Base-by-base conservation (phyloP, 64 coral and sea anemone species). In the Platygyra sinensis region DNA sequence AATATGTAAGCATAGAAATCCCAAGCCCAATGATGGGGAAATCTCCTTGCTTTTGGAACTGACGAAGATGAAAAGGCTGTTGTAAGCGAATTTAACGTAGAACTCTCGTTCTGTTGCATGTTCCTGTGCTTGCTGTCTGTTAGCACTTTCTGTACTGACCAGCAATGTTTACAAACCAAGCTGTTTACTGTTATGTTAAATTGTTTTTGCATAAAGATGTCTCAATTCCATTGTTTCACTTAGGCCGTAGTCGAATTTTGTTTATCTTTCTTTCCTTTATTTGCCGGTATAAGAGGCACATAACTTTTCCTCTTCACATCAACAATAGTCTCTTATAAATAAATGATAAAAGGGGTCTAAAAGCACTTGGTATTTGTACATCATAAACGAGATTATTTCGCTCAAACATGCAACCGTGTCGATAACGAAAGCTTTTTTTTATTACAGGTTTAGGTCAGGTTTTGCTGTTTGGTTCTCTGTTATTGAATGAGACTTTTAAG, bases 11-110 rank as follows among this genome's bases (percentile, higher is more conserved):
- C 19, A 20, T 65, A 85, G 20, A 71, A 28, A 10, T 85, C 39
- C 62, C 62, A 85, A 13, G 81, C 62, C 81, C 81, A 85, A 38
- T 71, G 62, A 69, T 72, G 22, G 25, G n/a, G 13, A 4, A 71
- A 82, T 60, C 12, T 32, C 30, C n/a, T 24, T 50, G 0, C 22
- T 10, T 82, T 38, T 46, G 25, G 5, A 17, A 69, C 22, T 62
- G 78, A 25, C 22, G 60, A 2, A 10, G 80, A 30, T 30, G 9
- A 7, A n/a, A 25, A 24, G 30, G 60, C 25, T 11, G 30, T 27
- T 69, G 65, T 61, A 36, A 33, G 6, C 29, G 54, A 81, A 6
- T 81, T 8, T 4, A 33, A 25, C 27, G 79, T 19, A 14, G 79
- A 81, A 16, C 28, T 62, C 55, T 62, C 79, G 59, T 62, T 39